Conservation (phyloP, 2,888 invertebrate genomes). For the Sinohyriopsis cumingii region DNA sequence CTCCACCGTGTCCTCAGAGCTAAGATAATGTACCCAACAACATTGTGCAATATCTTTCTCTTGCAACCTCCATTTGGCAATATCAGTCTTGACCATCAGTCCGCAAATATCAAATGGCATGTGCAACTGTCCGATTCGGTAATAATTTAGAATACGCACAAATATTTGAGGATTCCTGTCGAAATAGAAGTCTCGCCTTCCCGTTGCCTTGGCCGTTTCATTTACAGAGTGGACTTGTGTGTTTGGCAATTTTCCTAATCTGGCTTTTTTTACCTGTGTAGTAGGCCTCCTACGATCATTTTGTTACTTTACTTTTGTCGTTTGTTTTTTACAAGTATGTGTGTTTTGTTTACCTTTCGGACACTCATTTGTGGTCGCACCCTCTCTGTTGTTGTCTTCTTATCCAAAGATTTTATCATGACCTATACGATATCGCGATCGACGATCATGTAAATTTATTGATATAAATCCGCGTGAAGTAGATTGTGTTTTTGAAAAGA, state of each 20-base stretch:
- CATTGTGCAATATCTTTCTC: constrained; percentile 58
- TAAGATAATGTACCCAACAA: constrained; percentile 60
- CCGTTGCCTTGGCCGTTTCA: constrained; percentile 40
- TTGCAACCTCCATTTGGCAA: constrained; percentile 59
- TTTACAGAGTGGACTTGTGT: constrained; percentile 41
- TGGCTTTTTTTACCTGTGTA: constrained; percentile 43
- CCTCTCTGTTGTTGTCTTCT: no score
- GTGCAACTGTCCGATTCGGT: constrained; percentile 50
- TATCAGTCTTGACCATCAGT: constrained; percentile 47
- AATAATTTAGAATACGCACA: constrained; percentile 49
- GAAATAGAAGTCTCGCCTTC: constrained; percentile 46
- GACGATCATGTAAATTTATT: no score
- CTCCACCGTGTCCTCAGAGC: constrained; percentile 45
- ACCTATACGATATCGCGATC: no score
- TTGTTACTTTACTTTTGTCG: constrained; percentile 35
- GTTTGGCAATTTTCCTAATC: constrained; percentile 38
- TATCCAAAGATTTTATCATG: no score
- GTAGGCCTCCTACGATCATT: constrained; percentile 46
- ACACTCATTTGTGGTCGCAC: no score
- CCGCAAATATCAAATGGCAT: constrained; percentile 50
- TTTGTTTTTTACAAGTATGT: no score
- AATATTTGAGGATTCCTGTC: constrained; percentile 51
- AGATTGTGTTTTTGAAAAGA: no score
- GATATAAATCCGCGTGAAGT: no score
- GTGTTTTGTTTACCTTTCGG: no score